Evolutionary conservation across 92 coral and sea anemone genomes (phyloP).

Genomic region (Epizoanthus stellaris): DNA sequence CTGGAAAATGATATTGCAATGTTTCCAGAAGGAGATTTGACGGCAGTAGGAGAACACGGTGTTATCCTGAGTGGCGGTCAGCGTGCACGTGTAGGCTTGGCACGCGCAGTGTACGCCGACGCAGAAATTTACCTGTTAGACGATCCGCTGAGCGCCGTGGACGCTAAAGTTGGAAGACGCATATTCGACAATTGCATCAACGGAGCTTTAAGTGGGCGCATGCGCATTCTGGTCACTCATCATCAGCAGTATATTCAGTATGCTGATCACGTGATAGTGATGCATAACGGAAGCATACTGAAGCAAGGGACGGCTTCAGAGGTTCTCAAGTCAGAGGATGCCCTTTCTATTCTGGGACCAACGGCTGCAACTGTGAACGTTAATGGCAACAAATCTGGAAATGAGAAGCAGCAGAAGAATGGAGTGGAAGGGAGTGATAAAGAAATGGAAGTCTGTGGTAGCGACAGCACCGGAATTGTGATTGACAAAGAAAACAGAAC

Average conservation of each 20-base stretch:
- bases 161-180: conserved; percentile 14
- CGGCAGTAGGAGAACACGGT: background rate
- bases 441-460: background rate
- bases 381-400: conserved; percentile 1
- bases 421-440: background rate
- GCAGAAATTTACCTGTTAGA: too few species aligned
- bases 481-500: background rate
- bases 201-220: background rate
- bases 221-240: conserved; percentile 9
- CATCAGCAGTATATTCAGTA: conserved; percentile 1
- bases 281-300: background rate
- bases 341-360: background rate
- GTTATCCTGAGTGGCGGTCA: conserved; percentile 9
- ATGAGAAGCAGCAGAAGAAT: background rate
- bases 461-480: background rate
- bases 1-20: background rate
- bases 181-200: background rate
- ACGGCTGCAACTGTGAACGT: background rate
- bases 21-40: conserved; percentile 4
- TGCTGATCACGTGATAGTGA: conserved; percentile 1
- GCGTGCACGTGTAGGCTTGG: conserved; percentile 13
- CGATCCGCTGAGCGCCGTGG: background rate
- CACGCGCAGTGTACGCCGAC: conserved; percentile 6
- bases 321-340: background rate
- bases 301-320: background rate